Percentiles rank a stretch among this genome's conserved stretches.
Evolutionary conservation across 2,797 vertebrate genomes (phyloP).

Genomic region (Vipera latastei): DNA sequence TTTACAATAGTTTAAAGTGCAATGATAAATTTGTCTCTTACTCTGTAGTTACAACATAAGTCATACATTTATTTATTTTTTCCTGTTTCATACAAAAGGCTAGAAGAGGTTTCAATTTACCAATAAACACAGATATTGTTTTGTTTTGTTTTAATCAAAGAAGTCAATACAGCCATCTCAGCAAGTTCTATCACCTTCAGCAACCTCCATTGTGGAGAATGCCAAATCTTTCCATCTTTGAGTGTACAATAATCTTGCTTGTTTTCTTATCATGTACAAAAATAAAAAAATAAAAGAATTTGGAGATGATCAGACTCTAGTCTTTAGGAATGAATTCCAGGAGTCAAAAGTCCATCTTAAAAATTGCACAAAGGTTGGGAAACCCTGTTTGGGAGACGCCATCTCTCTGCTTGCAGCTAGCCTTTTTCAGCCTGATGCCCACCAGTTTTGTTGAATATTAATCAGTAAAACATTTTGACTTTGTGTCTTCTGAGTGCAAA

Average conservation of each 20-base stretch:
- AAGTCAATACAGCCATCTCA: neutral
- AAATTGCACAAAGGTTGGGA: neutral
- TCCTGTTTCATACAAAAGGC: neutral
- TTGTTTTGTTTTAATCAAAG: neutral
- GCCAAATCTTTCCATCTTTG: neutral
- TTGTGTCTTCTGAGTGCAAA: neutral
- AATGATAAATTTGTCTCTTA: neutral
- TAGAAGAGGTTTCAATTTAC: neutral
- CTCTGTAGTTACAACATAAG: neutral
- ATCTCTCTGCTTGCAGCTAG: neutral
- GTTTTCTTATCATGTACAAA: neutral
- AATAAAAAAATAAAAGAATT: neutral
- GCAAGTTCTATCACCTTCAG: neutral
- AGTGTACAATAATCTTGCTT: neutral
- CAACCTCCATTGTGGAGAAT: neutral
- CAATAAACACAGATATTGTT: neutral
- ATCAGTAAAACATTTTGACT: neutral
- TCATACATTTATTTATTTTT: neutral
- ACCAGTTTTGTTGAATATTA: neutral
- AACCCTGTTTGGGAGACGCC: neutral
- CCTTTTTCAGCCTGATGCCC: neutral
- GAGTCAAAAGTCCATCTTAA: too few relatives aligned
- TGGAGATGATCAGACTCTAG: neutral
- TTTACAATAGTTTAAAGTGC: neutral
- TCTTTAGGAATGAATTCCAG: neutral